Base-by-base conservation (phyloP, 2,888 invertebrate species). In the Oegoconia quadripuncta region DNA sequence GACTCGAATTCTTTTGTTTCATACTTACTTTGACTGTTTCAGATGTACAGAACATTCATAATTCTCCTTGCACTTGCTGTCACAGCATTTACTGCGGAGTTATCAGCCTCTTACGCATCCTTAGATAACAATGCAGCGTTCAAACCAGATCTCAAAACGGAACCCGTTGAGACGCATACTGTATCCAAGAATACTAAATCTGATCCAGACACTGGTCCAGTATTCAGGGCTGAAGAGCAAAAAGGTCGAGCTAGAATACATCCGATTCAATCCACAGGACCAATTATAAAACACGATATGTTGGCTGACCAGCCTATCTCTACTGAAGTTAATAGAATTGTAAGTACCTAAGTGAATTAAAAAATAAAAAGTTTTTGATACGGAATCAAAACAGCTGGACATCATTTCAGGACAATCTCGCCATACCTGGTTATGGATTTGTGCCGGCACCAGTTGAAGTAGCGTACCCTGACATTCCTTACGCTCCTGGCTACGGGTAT, bases 401-500 rank as follows among this genome's bases (percentile, higher is more conserved):
- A 11, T 27, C 7, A 27, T 70, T 71, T 33, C 49, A 80, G 86
- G 82, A 80, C 34, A 73, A 74, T n/a, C 34, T 61, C 2, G 62
- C 60, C 7, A 55, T 68, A 17, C 64, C 73, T 25, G 66, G 57
- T 7, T 78, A 79, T 44, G 74, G 64, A 1, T 82, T 67, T 29
- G 52, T 68, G 0, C 63, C 70, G 2, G 59, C 50, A 2, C 66
- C 74, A 1, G 56, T 62, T 4, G 84, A 86, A 44, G 67, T 84
- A 0, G 64, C 69, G 0, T 86, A 81, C 34, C 83, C 87, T 15
- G 83, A 84, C 45, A 55, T 86, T 11, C 73, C 77, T 0, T 87
- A 87, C 39, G 87, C 87, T 1, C 87, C 87, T 6, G 81, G 74
- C 0, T 87, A 84, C 37, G 57, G 66, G 2, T 86, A 86, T 39